phyloP scores from a whole-genome alignment of 2,888 invertebrate genomes.

The Idaea dimidiata region DNA sequence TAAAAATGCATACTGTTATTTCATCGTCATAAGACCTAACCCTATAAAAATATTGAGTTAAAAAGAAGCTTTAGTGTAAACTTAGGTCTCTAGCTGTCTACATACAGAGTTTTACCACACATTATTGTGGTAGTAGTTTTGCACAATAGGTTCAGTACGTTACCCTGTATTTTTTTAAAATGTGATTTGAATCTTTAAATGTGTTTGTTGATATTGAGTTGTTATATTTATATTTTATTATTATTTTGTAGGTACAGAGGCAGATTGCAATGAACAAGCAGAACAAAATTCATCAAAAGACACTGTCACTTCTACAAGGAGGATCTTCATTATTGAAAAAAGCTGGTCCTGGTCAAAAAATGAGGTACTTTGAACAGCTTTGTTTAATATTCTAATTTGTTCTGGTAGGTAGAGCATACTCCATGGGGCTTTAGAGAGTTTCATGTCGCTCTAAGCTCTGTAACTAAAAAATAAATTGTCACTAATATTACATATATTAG shows the following conservation, averaged over 20 bases:
- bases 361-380: slow-evolving; percentile 57
- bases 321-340: slow-evolving; percentile 80
- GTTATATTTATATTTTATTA: slow-evolving; percentile 12
- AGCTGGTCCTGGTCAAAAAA: slow-evolving; percentile 60
- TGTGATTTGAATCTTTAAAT: background rate
- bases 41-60: too few species aligned
- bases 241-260: slow-evolving; percentile 83
- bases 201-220: slow-evolving; percentile 6
- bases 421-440: background rate
- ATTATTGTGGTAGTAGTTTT: background rate
- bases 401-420: background rate
- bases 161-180: too few species aligned
- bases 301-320: slow-evolving; percentile 86
- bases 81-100: too few species aligned
- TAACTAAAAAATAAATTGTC: too few species aligned
- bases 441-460: background rate
- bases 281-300: slow-evolving; percentile 85
- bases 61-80: too few species aligned
- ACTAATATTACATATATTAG: too few species aligned
- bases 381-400: slow-evolving; percentile 5
- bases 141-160: too few species aligned
- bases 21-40: too few species aligned
- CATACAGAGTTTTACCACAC: too few species aligned
- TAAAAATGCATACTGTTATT: too few species aligned
- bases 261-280: slow-evolving; percentile 88